phyloP scores from a whole-genome alignment of 2,888 invertebrate species.

The Pachydiplax longipennis region DNA sequence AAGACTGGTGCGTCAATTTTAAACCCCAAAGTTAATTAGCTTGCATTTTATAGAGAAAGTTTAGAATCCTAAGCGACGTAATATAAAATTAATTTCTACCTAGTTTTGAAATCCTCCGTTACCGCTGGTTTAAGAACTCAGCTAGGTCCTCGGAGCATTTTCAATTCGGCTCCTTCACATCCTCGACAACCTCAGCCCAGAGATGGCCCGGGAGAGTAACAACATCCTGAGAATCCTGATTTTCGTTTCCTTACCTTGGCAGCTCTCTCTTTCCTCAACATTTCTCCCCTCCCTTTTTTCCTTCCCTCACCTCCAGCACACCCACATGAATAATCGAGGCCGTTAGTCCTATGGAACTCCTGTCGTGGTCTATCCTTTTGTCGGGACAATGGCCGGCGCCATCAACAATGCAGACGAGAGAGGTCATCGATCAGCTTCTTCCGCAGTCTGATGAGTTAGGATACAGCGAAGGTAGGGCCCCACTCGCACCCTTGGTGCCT shows the following conservation, averaged over 20 bases:
- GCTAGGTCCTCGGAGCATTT: too few species aligned
- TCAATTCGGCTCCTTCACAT: background rate
- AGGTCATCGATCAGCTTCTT: background rate
- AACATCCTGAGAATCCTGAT: background rate
- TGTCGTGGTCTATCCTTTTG: slow-evolving; percentile 12
- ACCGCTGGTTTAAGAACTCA: background rate
- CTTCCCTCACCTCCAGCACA: background rate
- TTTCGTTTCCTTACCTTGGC: background rate
- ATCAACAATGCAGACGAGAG: slow-evolving; percentile 39
- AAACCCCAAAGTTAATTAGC: too few species aligned
- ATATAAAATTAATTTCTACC: too few species aligned
- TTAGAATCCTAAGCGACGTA: too few species aligned
- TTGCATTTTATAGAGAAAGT: too few species aligned
- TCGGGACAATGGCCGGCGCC: slow-evolving; percentile 35
- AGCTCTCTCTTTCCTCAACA: background rate
- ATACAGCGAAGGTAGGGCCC: background rate
- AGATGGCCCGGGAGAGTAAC: background rate
- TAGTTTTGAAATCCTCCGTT: too few species aligned
- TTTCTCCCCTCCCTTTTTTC: background rate
- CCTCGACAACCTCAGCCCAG: background rate
- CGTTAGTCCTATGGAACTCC: slow-evolving; percentile 22
- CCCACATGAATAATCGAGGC: slow-evolving; percentile 33
- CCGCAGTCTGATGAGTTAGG: background rate
- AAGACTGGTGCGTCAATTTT: too few species aligned
- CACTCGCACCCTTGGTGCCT: background rate